A percentile compares a stretch with the other conserved stretches of the same genome.
These are phyloP conservation scores for Gryllus bimaculatus DNA, from an alignment of 1,140 invertebrate genomes.

Conservation along the genomic window DNA sequence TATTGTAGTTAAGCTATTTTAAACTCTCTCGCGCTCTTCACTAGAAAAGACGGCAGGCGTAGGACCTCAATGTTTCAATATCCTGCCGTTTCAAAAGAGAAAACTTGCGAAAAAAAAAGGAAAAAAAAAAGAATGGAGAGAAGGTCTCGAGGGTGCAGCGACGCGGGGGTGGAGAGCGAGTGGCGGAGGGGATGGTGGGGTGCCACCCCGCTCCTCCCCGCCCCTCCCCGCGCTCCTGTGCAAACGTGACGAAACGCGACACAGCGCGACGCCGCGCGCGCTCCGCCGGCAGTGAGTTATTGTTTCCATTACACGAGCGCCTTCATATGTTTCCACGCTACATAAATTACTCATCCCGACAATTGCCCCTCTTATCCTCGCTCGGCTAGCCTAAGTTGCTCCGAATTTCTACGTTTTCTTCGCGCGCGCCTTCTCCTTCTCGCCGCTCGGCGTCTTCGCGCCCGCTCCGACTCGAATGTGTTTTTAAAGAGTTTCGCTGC, in stretches of 20 bases:
- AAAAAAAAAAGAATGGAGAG: too few species aligned
- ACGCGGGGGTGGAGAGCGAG: not conserved
- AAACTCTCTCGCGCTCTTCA: too few species aligned
- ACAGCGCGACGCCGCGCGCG: not conserved
- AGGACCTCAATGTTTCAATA: too few species aligned
- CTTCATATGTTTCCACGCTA: not conserved
- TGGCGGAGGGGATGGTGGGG: not conserved
- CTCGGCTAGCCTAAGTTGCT: not conserved
- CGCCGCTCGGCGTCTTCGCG: not conserved
- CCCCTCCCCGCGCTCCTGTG: not conserved
- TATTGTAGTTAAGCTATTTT: too few species aligned
- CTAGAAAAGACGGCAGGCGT: not conserved
- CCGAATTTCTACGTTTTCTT: not conserved
- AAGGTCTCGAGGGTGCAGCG: not conserved
- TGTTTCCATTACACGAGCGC: not conserved
- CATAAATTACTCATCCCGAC: slow-evolving; percentile 4
- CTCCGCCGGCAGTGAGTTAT: not conserved
- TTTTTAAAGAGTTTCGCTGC: not conserved
- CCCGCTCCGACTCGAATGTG: not conserved
- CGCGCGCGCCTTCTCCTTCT: not conserved
- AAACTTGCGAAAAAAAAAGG: too few species aligned
- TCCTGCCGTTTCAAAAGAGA: too few species aligned
- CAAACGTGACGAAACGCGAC: not conserved
- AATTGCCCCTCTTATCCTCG: not conserved
- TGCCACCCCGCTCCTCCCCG: not conserved